A percentile compares a stretch with the other conserved stretches of the same genome.
phyloP scores from a whole-genome alignment of 2,113 vertebrate species.

The Taurulus bubalis region DNA sequence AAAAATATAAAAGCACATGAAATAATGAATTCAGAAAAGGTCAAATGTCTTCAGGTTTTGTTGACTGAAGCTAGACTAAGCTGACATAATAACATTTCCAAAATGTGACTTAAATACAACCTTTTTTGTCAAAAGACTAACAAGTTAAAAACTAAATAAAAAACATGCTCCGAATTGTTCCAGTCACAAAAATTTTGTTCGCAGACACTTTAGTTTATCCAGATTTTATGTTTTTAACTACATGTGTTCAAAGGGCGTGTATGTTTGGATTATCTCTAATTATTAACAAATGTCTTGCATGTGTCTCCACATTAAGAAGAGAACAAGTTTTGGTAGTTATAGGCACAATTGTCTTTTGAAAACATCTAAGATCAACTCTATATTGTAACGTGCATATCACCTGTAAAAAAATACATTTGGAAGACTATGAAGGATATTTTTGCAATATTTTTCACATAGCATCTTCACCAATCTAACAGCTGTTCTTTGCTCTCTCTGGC shows the following conservation, averaged over 20 bases:
- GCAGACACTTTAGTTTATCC: not conserved
- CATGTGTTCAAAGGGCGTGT: not conserved
- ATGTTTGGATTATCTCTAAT: constrained; percentile 11
- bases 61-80: constrained; percentile 16
- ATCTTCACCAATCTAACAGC: constrained; percentile 4
- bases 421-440: not conserved
- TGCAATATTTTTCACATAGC: not conserved
- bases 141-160: constrained; percentile 20
- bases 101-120: constrained; percentile 18
- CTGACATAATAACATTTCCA: constrained; percentile 9
- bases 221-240: constrained; percentile 15
- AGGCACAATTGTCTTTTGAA: not conserved
- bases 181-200: not conserved
- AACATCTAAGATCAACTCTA: not conserved
- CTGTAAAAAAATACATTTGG: not conserved
- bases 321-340: not conserved
- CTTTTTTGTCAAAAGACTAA: not conserved
- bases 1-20: not conserved
- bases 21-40: not conserved
- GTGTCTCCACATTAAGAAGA: not conserved
- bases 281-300: not conserved
- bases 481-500: constrained; percentile 10
- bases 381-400: not conserved
- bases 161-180: not conserved
- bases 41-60: not conserved